phyloP scores from a whole-genome alignment of 2,888 invertebrate genomes.

The Sphinx pinastri region DNA sequence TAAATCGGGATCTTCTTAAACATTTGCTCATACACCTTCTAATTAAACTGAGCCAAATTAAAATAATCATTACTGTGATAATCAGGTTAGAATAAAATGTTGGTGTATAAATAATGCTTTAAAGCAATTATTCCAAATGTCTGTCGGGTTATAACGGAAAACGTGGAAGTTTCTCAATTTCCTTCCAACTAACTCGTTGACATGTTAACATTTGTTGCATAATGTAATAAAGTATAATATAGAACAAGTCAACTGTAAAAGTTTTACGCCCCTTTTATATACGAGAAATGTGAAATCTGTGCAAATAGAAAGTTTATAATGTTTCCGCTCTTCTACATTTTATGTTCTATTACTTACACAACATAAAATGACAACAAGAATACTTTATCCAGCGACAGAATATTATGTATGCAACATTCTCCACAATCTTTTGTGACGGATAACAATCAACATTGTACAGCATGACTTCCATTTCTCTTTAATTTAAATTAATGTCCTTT shows the following conservation, averaged over 20 bases:
- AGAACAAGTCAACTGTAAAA: conserved; percentile 5
- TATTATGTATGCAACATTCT: neutral
- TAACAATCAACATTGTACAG: neutral
- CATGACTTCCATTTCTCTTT: neutral
- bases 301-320: conserved; percentile 22
- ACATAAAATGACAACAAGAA: conserved; percentile 13
- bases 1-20: too few relatives aligned
- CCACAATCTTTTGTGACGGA: neutral
- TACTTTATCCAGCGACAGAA: neutral
- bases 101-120: neutral
- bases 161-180: conserved; percentile 10
- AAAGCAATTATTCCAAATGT: neutral
- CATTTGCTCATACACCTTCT: too few relatives aligned
- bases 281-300: conserved; percentile 15
- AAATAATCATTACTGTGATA: too few relatives aligned
- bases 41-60: too few relatives aligned
- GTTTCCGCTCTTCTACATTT: conserved; percentile 7
- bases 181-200: conserved; percentile 6
- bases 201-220: conserved; percentile 10
- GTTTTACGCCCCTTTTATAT: neutral
- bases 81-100: neutral
- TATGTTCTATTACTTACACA: conserved; percentile 5
- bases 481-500: neutral
- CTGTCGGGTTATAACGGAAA: neutral
- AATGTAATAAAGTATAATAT: neutral